Evolutionary conservation across 2,113 vertebrate species (phyloP).

Genomic region (Isurus oxyrinchus): DNA sequence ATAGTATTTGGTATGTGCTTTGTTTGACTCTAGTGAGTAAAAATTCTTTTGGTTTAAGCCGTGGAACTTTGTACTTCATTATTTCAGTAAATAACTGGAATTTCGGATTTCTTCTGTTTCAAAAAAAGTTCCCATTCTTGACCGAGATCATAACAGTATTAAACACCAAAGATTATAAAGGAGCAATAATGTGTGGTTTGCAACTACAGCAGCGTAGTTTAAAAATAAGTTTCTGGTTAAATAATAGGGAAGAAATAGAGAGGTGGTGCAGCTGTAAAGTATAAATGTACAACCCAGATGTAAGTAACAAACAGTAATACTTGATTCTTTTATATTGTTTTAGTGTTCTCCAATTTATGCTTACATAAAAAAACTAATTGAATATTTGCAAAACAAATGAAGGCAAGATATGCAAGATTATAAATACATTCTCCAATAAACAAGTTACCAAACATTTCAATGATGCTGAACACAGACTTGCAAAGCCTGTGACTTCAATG

Average conservation of each 20-base stretch:
- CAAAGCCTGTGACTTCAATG: not conserved
- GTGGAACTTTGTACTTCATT: too few relatives aligned
- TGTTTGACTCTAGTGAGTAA: not conserved
- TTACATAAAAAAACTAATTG: conserved; percentile 10
- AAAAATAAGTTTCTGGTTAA: not conserved
- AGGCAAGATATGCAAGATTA: not conserved
- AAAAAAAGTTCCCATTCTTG: too few relatives aligned
- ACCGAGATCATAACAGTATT: not conserved
- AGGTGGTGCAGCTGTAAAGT: not conserved
- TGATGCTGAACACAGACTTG: not conserved
- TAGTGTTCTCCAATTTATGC: not conserved
- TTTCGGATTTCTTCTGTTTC: not conserved
- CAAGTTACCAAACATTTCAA: not conserved
- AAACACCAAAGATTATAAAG: not conserved
- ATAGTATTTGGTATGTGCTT: too few relatives aligned
- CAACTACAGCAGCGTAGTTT: not conserved
- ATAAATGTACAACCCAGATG: not conserved
- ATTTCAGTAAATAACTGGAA: not conserved
- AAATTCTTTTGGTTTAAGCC: not conserved
- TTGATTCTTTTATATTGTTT: conserved; percentile 8
- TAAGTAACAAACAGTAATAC: not conserved
- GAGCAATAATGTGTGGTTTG: not conserved
- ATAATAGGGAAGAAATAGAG: not conserved
- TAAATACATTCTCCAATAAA: conserved; percentile 19
- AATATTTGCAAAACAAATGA: conserved; percentile 20